Evolutionary conservation across 2,113 vertebrate species (phyloP), one percentile per base, ranked within the genome.

Genomic region (Cyprinodon variegatus): DNA sequence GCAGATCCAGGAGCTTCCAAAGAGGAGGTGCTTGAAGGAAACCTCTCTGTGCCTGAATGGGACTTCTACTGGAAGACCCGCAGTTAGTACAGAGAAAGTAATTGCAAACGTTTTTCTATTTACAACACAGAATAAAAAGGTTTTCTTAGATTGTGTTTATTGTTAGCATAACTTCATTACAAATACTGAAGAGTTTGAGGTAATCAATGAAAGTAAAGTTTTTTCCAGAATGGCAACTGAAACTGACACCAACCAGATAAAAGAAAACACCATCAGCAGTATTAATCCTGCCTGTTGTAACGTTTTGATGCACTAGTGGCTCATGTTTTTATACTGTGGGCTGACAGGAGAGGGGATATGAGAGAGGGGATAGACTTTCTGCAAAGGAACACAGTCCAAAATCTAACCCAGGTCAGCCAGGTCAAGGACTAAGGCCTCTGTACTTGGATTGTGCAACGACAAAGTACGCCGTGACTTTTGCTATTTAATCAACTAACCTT

Each of bases 191-290:
- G 11, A 2, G 29, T 29, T 29, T 29, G 29, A 29, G 29, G 29
- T 29, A 29, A 29, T 29, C 29, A 29, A 29, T 29, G 29, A 29
- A 29, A 29, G 29, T 29, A 29, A 29, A 46, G 11, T 1, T 2
- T 66, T 66, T 15, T 36, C n/a, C 29, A 45, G 43, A 66, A 46
- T 45, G 4, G 65, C 41, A 66, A 29, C 41, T 66, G 65, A 66
- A 66, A 66, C 22, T 66, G 14, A 36, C 45, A 45, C 41, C 4
- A 46, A 46, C 12, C 0, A 14, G 22, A 11, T 13, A 29, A 36
- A 41, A 41, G n/a, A 46, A 66, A 29, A 14, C 43, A 45, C 65
- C 20, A 57, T 4, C 29, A 29, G 2, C 60, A 61, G 29, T 61
- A 9, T 57, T 57, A n/a, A 57, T 9, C 15, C 50, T 20, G 2